Conservation (phyloP, 2,113 vertebrate genomes). For the Centropus bengalensis region DNA sequence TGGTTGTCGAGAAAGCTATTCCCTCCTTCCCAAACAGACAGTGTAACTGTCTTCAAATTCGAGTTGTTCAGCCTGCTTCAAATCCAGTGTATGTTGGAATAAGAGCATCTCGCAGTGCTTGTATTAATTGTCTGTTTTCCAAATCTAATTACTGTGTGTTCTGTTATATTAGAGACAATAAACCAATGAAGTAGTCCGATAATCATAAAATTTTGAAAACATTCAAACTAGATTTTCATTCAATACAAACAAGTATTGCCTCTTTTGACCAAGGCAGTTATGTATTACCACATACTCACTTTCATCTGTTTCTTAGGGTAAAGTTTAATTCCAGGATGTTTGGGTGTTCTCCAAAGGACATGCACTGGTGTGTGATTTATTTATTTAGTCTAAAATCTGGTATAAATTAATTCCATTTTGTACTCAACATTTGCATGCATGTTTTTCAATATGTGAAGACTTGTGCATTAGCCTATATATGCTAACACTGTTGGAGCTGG, state of each 20-base stretch:
- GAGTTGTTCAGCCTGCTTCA: not conserved
- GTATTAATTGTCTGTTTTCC: not conserved
- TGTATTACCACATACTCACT: not conserved
- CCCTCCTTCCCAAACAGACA: not conserved
- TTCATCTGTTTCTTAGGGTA: not conserved
- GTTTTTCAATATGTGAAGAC: not conserved
- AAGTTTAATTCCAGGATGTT: not conserved
- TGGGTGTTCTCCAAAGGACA: not conserved
- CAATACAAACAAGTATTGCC: not conserved
- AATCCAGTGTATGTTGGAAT: not conserved
- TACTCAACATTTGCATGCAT: not conserved
- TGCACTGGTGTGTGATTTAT: not conserved
- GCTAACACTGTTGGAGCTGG: not conserved
- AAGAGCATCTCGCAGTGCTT: fast-evolving
- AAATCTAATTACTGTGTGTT: not conserved
- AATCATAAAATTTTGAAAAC: not conserved
- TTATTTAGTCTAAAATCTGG: not conserved
- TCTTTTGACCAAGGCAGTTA: not conserved
- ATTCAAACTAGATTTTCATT: not conserved
- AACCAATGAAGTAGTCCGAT: not conserved
- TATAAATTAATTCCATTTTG: not conserved
- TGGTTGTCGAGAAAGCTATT: not conserved
- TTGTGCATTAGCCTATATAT: not conserved
- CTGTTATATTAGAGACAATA: not conserved
- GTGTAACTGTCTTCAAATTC: not conserved